Evolutionary conservation across 2,797 vertebrate species (phyloP).

Genomic region (Sebastes hubbsi): DNA sequence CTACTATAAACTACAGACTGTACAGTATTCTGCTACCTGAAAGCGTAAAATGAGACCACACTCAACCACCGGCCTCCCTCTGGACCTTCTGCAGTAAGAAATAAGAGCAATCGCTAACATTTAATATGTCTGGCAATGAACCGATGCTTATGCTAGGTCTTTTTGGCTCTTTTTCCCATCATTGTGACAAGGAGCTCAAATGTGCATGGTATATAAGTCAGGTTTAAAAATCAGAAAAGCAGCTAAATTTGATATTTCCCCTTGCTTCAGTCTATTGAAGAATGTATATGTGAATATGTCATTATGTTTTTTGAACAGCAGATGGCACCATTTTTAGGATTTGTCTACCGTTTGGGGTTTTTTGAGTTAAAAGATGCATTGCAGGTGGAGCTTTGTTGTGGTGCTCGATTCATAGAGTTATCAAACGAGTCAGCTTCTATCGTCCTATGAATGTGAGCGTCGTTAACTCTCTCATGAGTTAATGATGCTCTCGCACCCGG

Average conservation of each 20-base stretch:
- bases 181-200: background rate
- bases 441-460: no score
- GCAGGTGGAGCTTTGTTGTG: conserved; percentile 7
- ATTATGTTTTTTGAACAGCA: background rate
- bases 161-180: background rate
- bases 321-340: conserved; percentile 3
- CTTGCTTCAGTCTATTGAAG: background rate
- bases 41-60: background rate
- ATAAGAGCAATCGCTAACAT: background rate
- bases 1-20: background rate
- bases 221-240: background rate
- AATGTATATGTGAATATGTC: background rate
- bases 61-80: background rate
- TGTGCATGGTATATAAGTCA: background rate
- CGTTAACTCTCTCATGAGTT: no score
- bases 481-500: no score
- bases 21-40: background rate
- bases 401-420: conserved; percentile 38
- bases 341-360: background rate
- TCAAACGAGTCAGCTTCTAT: conserved; percentile 16
- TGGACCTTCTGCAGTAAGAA: background rate
- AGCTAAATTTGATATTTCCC: background rate
- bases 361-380: background rate
- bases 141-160: background rate
- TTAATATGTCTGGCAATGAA: background rate